Base-by-base conservation (phyloP, 1,140 invertebrate species). In the Pararge aegeria region DNA sequence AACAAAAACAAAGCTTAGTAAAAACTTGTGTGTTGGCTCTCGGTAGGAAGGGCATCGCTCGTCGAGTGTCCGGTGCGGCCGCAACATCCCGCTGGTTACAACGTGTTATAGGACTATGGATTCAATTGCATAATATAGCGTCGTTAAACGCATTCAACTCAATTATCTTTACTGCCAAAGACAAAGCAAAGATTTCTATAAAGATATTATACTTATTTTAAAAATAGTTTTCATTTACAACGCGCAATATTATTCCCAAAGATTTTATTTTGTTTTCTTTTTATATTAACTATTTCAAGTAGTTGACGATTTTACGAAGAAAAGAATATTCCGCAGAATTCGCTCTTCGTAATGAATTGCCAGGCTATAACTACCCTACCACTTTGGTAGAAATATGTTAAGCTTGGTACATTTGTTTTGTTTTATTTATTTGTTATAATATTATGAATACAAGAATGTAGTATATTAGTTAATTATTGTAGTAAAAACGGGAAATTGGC, bases 151-250 rank as follows among this genome's bases (percentile, higher is more conserved):
- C 24, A 7, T 24, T 24, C 24, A 13, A 52, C 30, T 5, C 19
- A 27, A 30, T 34, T 48, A 56, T 56, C n/a, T 51, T 58, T 48
- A 60, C 71, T 75, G 78, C 78, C 78, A 80, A 80, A 80, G 78
- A 80, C 54, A 59, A 67, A 64, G 55, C 73, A 80, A 80, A 80
- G 73, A 78, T 67, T 70, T 52, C 24, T 49, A 55, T 56, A 63
- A 42, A 46, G 30, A 51, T 21, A 48, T 7, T 24, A 48, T 30
- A 55, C 15, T 61, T 62, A 38, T 66, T 55, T 52, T 61, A 21
- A 13, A 49, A 15, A 46, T 24, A 21, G 13, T 30, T 61, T 66
- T 18, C 38, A 1, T 42, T 42, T 42, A 13, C 44, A 10, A 21
- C 20, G 19, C 44, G 69, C 70, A 66, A 72, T 68, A 63, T 64